Evolutionary conservation across 1,140 invertebrate species (phyloP).

Genomic region (Ostrea denselamellosa): DNA sequence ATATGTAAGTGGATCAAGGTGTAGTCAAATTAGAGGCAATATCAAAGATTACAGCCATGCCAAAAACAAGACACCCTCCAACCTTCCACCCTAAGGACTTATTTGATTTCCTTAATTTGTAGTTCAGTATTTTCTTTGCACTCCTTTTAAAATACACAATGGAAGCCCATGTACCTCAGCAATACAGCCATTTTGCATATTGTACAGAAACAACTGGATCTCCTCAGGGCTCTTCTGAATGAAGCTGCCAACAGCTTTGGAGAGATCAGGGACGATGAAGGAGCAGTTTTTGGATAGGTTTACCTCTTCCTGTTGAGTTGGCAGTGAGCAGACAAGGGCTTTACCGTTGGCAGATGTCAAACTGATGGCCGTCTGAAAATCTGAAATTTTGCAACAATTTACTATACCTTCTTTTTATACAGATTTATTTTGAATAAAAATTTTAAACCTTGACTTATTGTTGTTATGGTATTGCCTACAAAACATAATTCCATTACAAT

Average conservation of each 20-base stretch:
- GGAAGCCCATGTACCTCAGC: constrained; percentile 29
- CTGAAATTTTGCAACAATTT: background rate
- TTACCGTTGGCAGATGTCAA: constrained; percentile 37
- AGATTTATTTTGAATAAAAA: no score
- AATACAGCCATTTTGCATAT: constrained; percentile 47
- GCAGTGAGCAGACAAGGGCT: constrained; percentile 33
- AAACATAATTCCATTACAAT: no score
- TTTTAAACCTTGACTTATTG: no score
- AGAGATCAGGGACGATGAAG: constrained; percentile 48
- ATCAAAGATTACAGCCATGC: no score
- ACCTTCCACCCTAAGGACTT: no score
- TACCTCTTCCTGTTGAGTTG: constrained; percentile 22
- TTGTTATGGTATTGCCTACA: no score
- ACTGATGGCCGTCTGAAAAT: background rate
- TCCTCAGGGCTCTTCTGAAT: constrained; percentile 48
- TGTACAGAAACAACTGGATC: constrained; percentile 45
- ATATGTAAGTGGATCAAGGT: no score
- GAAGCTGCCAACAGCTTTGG: constrained; percentile 46
- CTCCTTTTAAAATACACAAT: background rate
- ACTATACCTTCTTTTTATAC: no score
- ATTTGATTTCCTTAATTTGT: no score
- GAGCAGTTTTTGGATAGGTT: background rate
- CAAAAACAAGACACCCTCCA: no score
- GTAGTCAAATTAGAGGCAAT: no score
- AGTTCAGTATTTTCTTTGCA: no score